Evolutionary conservation across 92 coral and sea anemone genomes (phyloP), one percentile per base, ranked within the genome.

Genomic region (Porites lobata): DNA sequence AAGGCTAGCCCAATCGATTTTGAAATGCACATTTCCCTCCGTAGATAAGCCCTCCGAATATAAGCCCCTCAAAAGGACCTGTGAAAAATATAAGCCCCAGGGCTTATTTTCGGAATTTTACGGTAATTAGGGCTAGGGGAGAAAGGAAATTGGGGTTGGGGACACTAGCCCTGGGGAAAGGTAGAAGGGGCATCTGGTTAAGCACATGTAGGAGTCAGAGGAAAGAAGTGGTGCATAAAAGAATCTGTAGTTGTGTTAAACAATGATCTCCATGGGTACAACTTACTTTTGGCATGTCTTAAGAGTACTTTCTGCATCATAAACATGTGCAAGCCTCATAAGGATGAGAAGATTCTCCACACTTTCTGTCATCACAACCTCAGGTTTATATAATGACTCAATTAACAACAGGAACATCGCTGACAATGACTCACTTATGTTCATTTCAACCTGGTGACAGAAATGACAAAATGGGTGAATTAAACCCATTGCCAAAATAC

Each of bases 321-420:
- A 95, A 9, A 92, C 87, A 80, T 93, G 98, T 53, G 98, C 95
- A 57, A 95, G 96, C 80, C 98, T 93, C 98, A 95, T 95, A 1
- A 95, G 95, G 52, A 93, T 86, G 54, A 95, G 79, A 70, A 95
- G 90, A 74, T 95, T 90, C 82, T 93, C 98, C 58, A 95, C 96
- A 79, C 71, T 88, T 63, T 93, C 89, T 63, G 73, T 72, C 72
- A 75, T 68, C 17, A 95, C 91, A 10, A 95, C 98, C 59, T 93
- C 98, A 67, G 98, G 98, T 58, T 76, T 91, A 69, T 95, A 95
- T 64, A 95, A 80, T 1, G 98, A 95, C 72, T 95, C 96, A 58
- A 95, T 85, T 75, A 95, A 85, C 72, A 95, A 56, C 94, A 95
- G 21, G 71, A 95, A 95, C 98, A 95, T 95, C 54, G 92, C 85